Conservation (phyloP, 2,797 vertebrate genomes). For the Liasis olivaceus region DNA sequence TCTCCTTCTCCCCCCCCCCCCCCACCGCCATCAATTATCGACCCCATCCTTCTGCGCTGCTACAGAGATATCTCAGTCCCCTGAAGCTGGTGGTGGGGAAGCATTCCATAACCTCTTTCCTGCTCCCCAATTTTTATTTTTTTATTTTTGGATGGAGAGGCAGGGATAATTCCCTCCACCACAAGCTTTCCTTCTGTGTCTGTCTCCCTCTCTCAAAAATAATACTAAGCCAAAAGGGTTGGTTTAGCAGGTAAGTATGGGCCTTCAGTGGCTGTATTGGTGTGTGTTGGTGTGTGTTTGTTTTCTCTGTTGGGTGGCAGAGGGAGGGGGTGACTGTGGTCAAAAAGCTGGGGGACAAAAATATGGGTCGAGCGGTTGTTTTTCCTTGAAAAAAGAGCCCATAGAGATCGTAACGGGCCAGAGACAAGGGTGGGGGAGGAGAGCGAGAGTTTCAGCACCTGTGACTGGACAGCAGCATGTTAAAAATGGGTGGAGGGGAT, state of each 20-base stretch:
- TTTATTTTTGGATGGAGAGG: background rate
- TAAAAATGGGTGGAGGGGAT: background rate
- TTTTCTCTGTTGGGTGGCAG: background rate
- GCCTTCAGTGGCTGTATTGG: slow-evolving; percentile 16
- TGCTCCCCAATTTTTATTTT: background rate
- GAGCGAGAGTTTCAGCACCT: slow-evolving; percentile 5
- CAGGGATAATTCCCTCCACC: background rate
- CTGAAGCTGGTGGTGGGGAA: background rate
- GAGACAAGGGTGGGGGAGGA: background rate
- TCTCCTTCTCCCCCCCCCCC: background rate
- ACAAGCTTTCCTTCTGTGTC: background rate
- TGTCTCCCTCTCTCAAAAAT: slow-evolving; percentile 10
- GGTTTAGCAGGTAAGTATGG: slow-evolving; percentile 34
- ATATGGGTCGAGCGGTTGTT: background rate
- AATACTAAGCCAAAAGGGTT: slow-evolving; percentile 33
- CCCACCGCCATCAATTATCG: background rate
- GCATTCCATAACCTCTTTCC: background rate
- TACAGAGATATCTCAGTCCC: background rate
- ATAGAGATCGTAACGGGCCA: background rate
- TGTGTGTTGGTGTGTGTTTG: slow-evolving; percentile 10
- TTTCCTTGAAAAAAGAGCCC: background rate
- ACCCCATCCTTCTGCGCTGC: background rate
- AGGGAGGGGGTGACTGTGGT: background rate
- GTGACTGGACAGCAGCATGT: slow-evolving; percentile 1
- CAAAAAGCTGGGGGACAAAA: background rate